Percentiles rank a stretch among this genome's conserved stretches.
These are phyloP conservation scores for Diadromus collaris DNA, from an alignment of 2,888 invertebrate species.

Conservation along the genomic window DNA sequence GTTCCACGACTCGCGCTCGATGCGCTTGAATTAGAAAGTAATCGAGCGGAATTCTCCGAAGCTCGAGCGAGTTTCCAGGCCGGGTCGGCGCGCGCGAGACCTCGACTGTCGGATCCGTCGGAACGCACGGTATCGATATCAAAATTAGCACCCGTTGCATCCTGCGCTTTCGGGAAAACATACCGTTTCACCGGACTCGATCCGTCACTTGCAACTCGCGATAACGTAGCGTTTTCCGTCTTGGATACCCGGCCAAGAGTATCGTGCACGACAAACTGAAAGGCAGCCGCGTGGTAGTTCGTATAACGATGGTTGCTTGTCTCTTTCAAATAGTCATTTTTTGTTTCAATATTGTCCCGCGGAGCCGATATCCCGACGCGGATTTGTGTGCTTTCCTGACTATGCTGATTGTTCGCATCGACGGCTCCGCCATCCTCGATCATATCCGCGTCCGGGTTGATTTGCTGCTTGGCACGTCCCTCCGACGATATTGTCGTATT, in stretches of 20 bases:
- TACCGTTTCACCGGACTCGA: conserved; percentile 2
- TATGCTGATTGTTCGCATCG: conserved; percentile 18
- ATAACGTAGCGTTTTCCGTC: conserved; percentile 6
- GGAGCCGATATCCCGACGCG: conserved; percentile 14
- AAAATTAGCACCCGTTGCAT: neutral
- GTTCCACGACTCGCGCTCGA: conserved; percentile 9
- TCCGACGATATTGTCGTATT: conserved; percentile 21
- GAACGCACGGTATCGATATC: neutral
- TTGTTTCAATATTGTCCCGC: conserved; percentile 3
- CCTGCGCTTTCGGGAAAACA: neutral
- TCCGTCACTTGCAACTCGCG: conserved; percentile 3
- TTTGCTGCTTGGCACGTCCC: neutral
- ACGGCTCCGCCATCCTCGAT: conserved; percentile 4
- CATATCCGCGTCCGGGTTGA: conserved; percentile 15
- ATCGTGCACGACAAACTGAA: conserved; percentile 4
- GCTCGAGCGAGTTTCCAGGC: conserved; percentile 10
- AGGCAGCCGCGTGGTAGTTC: conserved; percentile 21
- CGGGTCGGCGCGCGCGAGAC: neutral
- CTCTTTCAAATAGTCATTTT: neutral
- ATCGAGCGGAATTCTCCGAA: conserved; percentile 7
- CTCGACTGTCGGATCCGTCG: neutral
- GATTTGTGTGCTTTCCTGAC: conserved; percentile 10
- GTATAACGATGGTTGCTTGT: neutral
- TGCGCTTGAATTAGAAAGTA: conserved; percentile 22
- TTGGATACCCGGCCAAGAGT: neutral